Evolutionary conservation across 2,113 vertebrate species (phyloP), one percentile per base, ranked within the genome.

Genomic region (Corythornis madagascariensis): DNA sequence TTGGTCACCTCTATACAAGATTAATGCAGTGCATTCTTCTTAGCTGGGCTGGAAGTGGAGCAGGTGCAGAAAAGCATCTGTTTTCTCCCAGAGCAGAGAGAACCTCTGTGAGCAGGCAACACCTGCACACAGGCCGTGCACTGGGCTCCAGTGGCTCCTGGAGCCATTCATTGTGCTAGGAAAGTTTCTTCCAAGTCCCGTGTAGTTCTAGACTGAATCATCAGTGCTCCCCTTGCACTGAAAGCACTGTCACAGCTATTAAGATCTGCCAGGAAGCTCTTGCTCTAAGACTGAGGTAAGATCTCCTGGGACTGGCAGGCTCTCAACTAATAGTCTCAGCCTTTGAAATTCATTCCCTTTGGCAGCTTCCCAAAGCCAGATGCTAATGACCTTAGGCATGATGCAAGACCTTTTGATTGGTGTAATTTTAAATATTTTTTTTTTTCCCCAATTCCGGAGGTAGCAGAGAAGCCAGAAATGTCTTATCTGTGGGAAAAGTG

Each of bases 51-150:
- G 93, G 63, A 94, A 89, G 82, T 3, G 86, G 92, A 94, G 82
- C 96, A 97, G 96, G 91, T 97, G 95, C 92, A 92, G 72, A 92
- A 95, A 93, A 92, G 94, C 96, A 97, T 93, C 95, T 96, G 96
- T 92, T 95, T 91, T 48, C 79, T 80, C 78, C 66, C 3, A 1
- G 63, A 91, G 92, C 92, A 91, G 69, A 84, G 75, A 78, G 66
- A 92, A 89, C 70, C 59, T 56, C 47, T n/a, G 79, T 52, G 80
- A 86, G 93, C 86, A 92, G 35, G 67, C 83, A 95, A 91, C 95
- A 95, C 95, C 95, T 96, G 94, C 78, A 61, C 24, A 9, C 43
- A 31, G 87, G 74, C 84, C 50, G 0, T 70, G 70, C 7, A 4
- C 78, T 48, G 72, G 42, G 61, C 64, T 94, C 2, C 0, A 42